Conservation (phyloP, 2,113 vertebrate species). For the Ascaphus truei region DNA sequence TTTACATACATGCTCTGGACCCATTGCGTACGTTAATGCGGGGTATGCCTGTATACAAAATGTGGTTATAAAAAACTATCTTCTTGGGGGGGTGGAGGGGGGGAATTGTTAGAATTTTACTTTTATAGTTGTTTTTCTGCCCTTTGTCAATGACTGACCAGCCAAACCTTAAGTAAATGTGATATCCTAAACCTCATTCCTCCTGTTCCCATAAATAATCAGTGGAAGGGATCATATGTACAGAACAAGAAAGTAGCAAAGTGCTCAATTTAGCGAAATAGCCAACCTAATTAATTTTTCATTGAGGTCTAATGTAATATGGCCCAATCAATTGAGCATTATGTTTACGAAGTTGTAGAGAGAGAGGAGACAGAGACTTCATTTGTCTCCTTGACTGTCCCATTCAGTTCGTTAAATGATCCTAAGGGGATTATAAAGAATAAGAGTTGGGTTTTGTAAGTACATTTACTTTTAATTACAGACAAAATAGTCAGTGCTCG, state of each 20-base stretch:
- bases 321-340: constrained; percentile 73
- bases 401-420: constrained; percentile 66
- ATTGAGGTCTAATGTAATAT: constrained; percentile 74
- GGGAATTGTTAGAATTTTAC: no score
- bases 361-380: constrained; percentile 52
- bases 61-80: no score
- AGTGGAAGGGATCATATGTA: constrained; percentile 61
- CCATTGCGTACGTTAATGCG: no score
- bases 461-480: constrained; percentile 73
- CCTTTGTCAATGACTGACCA: background rate
- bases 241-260: constrained; percentile 60
- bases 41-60: no score
- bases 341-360: constrained; percentile 72
- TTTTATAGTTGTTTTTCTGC: no score
- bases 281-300: constrained; percentile 80
- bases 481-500: constrained; percentile 49
- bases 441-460: constrained; percentile 62
- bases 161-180: background rate
- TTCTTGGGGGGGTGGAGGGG: no score
- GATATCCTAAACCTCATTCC: constrained; percentile 1
- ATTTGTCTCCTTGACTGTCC: constrained; percentile 66
- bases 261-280: constrained; percentile 57
- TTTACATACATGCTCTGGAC: no score
- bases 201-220: constrained; percentile 58
- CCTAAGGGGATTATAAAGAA: constrained; percentile 59